Conservation (phyloP, 2,888 invertebrate species). For the Dilophus febrilis region DNA sequence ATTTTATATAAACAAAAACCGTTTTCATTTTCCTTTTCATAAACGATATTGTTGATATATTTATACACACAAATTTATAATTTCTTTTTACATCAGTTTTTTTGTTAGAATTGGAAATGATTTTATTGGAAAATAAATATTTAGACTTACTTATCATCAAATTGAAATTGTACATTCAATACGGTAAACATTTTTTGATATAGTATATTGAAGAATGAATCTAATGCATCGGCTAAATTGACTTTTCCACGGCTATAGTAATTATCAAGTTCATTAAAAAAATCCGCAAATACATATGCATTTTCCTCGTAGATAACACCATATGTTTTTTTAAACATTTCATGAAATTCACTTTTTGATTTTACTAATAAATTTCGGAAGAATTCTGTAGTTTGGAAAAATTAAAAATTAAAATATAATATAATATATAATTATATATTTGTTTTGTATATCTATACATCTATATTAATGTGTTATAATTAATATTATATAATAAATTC, state of each 20-base stretch:
- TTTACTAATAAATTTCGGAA: slow-evolving; percentile 70
- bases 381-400: too few species aligned
- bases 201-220: slow-evolving; percentile 79
- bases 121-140: not conserved
- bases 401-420: too few species aligned
- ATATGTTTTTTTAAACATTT: slow-evolving; percentile 91
- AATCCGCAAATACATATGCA: slow-evolving; percentile 77
- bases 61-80: not conserved
- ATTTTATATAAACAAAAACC: too few species aligned
- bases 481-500: too few species aligned
- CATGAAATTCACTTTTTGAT: slow-evolving; percentile 76
- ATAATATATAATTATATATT: too few species aligned
- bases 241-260: slow-evolving; percentile 77
- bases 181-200: slow-evolving; percentile 95
- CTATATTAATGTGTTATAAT: too few species aligned
- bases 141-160: slow-evolving; percentile 60
- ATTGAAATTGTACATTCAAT: slow-evolving; percentile 79
- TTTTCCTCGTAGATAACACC: slow-evolving; percentile 90
- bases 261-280: slow-evolving; percentile 75
- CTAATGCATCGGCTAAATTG: slow-evolving; percentile 72
- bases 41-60: too few species aligned
- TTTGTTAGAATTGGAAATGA: too few species aligned
- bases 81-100: not conserved
- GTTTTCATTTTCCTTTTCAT: too few species aligned
- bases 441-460: too few species aligned